Evolutionary conservation across 2,113 vertebrate species (phyloP).

Genomic region (Otolemur garnettii): DNA sequence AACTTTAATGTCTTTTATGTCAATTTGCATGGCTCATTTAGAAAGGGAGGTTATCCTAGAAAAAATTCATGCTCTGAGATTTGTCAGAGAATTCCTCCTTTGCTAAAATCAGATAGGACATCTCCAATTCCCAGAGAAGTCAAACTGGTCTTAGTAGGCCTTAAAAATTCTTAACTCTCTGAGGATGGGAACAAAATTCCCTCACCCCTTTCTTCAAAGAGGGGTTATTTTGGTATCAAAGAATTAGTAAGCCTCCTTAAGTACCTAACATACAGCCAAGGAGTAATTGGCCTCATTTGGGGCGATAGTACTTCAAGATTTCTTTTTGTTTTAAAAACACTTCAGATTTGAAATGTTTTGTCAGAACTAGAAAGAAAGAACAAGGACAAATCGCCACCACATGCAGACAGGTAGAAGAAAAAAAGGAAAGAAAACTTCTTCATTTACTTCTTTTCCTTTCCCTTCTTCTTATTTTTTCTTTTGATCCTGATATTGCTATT

Average conservation of each 20-base stretch:
- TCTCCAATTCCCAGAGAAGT: conserved; percentile 16
- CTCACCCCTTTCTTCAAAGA: conserved; percentile 41
- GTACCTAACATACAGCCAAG: not conserved
- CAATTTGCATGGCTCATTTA: conserved; percentile 2
- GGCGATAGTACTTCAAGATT: not conserved
- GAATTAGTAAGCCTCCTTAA: conserved; percentile 55
- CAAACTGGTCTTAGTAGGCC: not conserved
- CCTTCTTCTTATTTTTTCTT: conserved; percentile 1
- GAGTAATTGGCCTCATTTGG: conserved; percentile 39
- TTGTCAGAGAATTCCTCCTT: conserved; percentile 7
- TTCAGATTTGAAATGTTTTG: conserved; percentile 34
- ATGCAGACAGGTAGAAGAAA: not conserved
- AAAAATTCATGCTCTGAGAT: not conserved
- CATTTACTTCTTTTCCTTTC: not conserved
- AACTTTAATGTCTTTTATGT: not conserved
- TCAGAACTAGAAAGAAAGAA: conserved; percentile 46
- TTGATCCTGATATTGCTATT: not conserved
- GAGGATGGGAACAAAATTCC: conserved; percentile 27
- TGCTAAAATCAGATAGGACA: not conserved
- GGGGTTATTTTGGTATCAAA: conserved; percentile 46
- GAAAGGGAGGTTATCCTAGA: not conserved
- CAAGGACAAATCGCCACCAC: not conserved
- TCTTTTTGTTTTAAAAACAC: conserved; percentile 33
- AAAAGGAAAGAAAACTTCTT: not conserved
- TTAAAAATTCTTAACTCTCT: conserved; percentile 53